Percentiles rank a stretch among this genome's conserved stretches.
These are phyloP conservation scores for Morone chrysops DNA, from an alignment of 2,113 vertebrate genomes.

Conservation along the genomic window DNA sequence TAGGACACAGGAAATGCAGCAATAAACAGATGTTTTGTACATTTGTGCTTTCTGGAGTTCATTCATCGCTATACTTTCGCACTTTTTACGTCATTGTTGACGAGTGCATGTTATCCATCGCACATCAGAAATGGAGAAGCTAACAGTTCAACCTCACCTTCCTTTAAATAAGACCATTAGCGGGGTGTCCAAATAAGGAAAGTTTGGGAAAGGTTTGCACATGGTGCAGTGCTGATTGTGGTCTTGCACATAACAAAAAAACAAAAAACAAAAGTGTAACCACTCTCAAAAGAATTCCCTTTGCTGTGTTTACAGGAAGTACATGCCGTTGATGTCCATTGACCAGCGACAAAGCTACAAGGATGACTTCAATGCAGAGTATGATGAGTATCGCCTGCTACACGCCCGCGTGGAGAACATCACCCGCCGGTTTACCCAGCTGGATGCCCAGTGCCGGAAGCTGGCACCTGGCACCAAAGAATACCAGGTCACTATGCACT, in stretches of 20 bases:
- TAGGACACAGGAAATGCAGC: background rate
- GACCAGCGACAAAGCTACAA: slow-evolving; percentile 92
- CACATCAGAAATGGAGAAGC: background rate
- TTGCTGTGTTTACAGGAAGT: slow-evolving; percentile 84
- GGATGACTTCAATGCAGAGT: slow-evolving; percentile 92
- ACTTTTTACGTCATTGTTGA: slow-evolving; percentile 3
- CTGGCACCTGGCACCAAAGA: slow-evolving; percentile 89
- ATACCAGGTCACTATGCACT: slow-evolving; percentile 84
- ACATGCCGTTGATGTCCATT: slow-evolving; percentile 84
- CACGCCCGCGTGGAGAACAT: slow-evolving; percentile 88
- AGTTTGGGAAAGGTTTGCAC: background rate
- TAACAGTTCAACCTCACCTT: background rate
- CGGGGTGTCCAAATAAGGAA: background rate
- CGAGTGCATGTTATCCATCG: background rate
- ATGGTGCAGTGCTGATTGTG: background rate
- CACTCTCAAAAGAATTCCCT: background rate
- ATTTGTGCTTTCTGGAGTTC: background rate
- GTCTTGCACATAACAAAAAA: background rate
- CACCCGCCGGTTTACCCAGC: slow-evolving; percentile 85
- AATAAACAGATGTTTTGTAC: slow-evolving; percentile 16
- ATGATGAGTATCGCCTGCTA: slow-evolving; percentile 89
- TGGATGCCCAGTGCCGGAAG: slow-evolving; percentile 86
- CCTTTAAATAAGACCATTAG: slow-evolving; percentile 11
- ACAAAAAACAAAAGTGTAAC: background rate
- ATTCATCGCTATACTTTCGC: background rate